A percentile compares a stretch with the other conserved stretches of the same genome.
Conservation (phyloP, 2,888 invertebrate genomes). For the Cheiracanthium punctorium region DNA sequence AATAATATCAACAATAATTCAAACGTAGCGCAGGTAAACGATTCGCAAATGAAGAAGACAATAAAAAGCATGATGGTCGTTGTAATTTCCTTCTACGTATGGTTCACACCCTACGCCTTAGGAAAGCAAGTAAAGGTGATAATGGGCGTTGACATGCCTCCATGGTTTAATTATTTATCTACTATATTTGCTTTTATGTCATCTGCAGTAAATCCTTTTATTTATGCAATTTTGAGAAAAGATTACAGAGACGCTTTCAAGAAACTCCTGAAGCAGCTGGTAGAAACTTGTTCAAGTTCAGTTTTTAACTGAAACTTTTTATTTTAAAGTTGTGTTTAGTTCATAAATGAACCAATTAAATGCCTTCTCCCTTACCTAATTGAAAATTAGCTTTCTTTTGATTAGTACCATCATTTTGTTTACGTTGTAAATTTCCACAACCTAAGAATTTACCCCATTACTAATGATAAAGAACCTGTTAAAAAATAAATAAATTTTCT, state of each 20-base stretch:
- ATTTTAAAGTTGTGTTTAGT: too few relatives aligned
- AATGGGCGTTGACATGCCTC: conserved; percentile 72
- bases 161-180: conserved; percentile 74
- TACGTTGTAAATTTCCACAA: too few relatives aligned
- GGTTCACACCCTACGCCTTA: conserved; percentile 76
- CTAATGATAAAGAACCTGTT: too few relatives aligned
- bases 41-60: conserved; percentile 39
- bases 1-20: neutral
- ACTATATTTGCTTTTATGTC: conserved; percentile 74
- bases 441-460: too few relatives aligned
- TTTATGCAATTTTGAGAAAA: conserved; percentile 73
- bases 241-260: conserved; percentile 60
- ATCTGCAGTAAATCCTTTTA: conserved; percentile 75
- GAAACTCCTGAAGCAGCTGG: conserved; percentile 23
- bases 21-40: neutral
- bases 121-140: conserved; percentile 75
- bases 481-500: too few relatives aligned
- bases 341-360: too few relatives aligned
- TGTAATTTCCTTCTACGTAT: conserved; percentile 75
- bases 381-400: too few relatives aligned
- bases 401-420: too few relatives aligned
- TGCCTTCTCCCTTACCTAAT: too few relatives aligned
- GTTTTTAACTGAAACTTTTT: too few relatives aligned
- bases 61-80: conserved; percentile 73
- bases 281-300: too few relatives aligned